phyloP scores from a whole-genome alignment of 2,888 invertebrate species.

The Glaucopsyche alexis region DNA sequence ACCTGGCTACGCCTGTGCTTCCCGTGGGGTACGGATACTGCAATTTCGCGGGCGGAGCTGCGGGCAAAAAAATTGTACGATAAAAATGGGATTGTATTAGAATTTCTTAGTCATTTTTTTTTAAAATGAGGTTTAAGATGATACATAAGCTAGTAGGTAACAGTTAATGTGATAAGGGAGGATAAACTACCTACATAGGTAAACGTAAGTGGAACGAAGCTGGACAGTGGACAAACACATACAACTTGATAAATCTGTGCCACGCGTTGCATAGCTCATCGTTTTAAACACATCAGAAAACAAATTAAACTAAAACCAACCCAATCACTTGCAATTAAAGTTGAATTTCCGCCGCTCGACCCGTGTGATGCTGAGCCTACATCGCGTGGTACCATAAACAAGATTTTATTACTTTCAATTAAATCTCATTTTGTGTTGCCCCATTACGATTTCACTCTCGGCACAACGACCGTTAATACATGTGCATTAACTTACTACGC shows the following conservation, averaged over 20 bases:
- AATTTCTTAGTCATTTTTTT: too few species aligned
- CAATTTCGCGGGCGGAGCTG: too few species aligned
- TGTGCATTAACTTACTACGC: constrained; percentile 34
- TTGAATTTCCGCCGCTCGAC: not conserved
- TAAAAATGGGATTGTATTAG: too few species aligned
- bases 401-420: constrained; percentile 28
- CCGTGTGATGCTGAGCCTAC: not conserved
- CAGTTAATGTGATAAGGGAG: not conserved
- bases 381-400: constrained; percentile 6
- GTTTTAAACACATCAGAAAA: constrained; percentile 5
- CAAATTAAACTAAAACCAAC: not conserved
- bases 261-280: constrained; percentile 23
- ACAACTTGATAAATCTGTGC: constrained; percentile 20
- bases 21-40: too few species aligned
- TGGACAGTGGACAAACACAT: not conserved
- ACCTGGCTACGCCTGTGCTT: too few species aligned
- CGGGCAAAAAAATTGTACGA: too few species aligned
- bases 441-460: constrained; percentile 41
- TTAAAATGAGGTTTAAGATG: too few species aligned
- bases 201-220: not conserved
- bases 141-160: not conserved
- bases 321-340: not conserved
- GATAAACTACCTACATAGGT: not conserved
- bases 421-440: constrained; percentile 32
- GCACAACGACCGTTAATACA: constrained; percentile 37